phyloP scores from a whole-genome alignment of 2,888 invertebrate genomes.

The Spatulosminthurus flaviceps region DNA sequence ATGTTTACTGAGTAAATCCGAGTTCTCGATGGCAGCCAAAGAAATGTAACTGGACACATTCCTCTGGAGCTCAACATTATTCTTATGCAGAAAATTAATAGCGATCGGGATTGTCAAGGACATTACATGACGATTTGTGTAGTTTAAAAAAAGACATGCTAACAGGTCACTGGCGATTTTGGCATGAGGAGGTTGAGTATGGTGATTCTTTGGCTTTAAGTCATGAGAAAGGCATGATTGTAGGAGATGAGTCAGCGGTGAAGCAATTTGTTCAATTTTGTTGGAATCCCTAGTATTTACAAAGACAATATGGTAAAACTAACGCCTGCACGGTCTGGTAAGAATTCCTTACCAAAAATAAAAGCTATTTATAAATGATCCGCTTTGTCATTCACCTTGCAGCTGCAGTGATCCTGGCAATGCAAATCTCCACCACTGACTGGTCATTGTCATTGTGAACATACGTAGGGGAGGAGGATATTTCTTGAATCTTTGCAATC shows the following conservation, averaged over 20 bases:
- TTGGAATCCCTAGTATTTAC: conserved; percentile 84
- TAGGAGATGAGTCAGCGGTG: conserved; percentile 82
- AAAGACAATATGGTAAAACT: too few species aligned
- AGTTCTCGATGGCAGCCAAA: conserved; percentile 90
- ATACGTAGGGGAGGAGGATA: conserved; percentile 84
- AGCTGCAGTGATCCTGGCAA: conserved; percentile 81
- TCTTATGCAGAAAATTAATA: conserved; percentile 89
- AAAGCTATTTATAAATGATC: background rate
- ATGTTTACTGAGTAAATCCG: conserved; percentile 83
- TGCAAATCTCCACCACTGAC: conserved; percentile 93
- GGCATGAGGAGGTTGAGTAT: conserved; percentile 93
- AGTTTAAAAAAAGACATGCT: conserved; percentile 90
- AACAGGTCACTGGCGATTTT: conserved; percentile 96
- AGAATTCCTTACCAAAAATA: too few species aligned
- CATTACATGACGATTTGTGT: conserved; percentile 79
- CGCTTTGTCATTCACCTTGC: conserved; percentile 32
- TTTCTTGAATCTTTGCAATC: conserved; percentile 73
- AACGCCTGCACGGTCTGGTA: too few species aligned
- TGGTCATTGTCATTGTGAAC: conserved; percentile 89
- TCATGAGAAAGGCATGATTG: conserved; percentile 90
- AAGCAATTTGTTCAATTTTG: conserved; percentile 86
- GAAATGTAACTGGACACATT: conserved; percentile 93
- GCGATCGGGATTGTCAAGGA: conserved; percentile 86
- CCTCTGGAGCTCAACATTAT: conserved; percentile 86
- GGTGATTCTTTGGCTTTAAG: conserved; percentile 78